Evolutionary conservation across 2,888 invertebrate species (phyloP), one percentile per base, ranked within the genome.

Genomic region (Rotaria magnacalcarata): DNA sequence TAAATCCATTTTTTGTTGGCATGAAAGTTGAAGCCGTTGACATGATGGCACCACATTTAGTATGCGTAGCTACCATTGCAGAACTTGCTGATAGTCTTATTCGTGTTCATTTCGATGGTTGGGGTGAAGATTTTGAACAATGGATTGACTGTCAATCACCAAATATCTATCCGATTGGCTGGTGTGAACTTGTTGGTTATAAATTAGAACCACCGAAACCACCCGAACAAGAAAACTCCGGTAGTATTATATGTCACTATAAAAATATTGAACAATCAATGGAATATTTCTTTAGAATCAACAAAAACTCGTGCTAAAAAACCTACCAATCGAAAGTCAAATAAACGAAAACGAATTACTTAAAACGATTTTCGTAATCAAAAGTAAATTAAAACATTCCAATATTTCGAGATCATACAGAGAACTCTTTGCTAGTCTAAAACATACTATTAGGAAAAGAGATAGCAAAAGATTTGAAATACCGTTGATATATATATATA

Each of bases 71-170:
- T 6, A 97, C 96, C 10, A 93, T 99, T 84, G 94, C 95, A 0
- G 93, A 95, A 89, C 95, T 97, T 27, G 96, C 96, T n/a, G 96
- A 96, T 0, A 94, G 97, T 87, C 92, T 98, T 88, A 92, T 98
- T 75, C 94, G 95, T 92, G 93, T 95, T 74, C 96, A 96, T 91
- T 99, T 98, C 91, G 97, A 98, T 91, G 98, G 98, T 0, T 99
- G 98, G 98, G 96, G 96, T 88, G 94, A 95, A 84, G 95, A 96
- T 90, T 97, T 50, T 80, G 97, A 99, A 92, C 97, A 98, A 91
- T 97, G 97, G 96, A 92, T 97, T 89, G 98, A 98, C 92, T 96
- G 96, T 90, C 95, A 95, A 91, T 96, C 96, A 89, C 95, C 96
- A 3, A 97, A 97, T 91, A 94, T 97, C 89, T 98, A 96, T 92